Conservation (phyloP, 1,140 invertebrate species). For the Eubasilissa regina region DNA sequence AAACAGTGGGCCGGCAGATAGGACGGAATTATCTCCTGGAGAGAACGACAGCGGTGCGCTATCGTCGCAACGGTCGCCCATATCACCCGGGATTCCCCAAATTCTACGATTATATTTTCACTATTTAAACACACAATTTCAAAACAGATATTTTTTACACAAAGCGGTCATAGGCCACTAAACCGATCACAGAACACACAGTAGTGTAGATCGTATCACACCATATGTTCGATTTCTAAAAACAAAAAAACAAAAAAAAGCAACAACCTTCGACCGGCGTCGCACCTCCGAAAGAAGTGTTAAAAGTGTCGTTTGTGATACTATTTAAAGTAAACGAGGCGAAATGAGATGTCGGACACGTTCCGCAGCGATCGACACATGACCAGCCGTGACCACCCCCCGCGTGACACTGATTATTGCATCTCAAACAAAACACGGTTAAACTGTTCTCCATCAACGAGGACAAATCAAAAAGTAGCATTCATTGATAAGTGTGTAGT, state of each 20-base stretch:
- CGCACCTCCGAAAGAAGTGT: background rate
- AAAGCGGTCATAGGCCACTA: no score
- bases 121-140: no score
- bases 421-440: conserved; percentile 9
- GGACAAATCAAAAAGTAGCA: no score
- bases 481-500: no score
- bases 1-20: background rate
- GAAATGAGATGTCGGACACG: background rate
- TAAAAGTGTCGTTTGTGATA: background rate
- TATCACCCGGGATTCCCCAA: no score
- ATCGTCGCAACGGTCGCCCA: no score
- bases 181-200: background rate
- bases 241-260: no score
- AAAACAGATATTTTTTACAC: no score
- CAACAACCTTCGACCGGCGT: conserved; percentile 5
- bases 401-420: conserved; percentile 4
- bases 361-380: background rate
- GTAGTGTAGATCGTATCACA: background rate
- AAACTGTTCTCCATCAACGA: background rate
- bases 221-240: conserved; percentile 6
- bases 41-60: no score
- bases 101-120: no score
- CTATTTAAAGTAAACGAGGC: background rate
- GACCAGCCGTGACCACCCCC: background rate
- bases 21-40: no score